Evolutionary conservation across 2,888 invertebrate species (phyloP), one percentile per base, ranked within the genome.

Genomic region (Mayetiola destructor): DNA sequence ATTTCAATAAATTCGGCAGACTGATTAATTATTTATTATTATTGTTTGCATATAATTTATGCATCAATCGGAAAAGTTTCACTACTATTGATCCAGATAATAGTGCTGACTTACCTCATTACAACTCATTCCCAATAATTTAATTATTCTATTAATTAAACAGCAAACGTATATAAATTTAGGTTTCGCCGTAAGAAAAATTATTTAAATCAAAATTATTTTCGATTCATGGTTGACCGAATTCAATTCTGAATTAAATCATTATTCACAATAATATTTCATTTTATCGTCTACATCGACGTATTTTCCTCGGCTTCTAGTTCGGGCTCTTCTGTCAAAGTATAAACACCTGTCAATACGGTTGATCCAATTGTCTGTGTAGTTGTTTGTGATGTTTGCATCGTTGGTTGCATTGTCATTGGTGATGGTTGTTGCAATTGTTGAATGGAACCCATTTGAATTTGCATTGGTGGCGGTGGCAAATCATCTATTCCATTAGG

Each of bases 271-370:
- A 37, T 5, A 42, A 8, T 23, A 8, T 42, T 42, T 14, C 21
- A 20, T n/a, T n/a, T n/a, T n/a, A n/a, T n/a, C n/a, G n/a, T 64
- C 65, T 64, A 72, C 67, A 71, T 71, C 63, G 70, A 67, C 6
- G 68, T 69, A 59, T 70, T 73, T 42, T 74, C 74, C 66, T 76
- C 76, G 37, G 72, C 70, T 62, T 78, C 77, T 53, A 74, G 68
- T 66, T 78, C 77, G 37, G 77, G 77, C 62, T 78, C 77, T 65
- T 78, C 78, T 32, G 75, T 73, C 32, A 78, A 66, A 3, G 78
- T 78, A 60, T 78, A 78, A 2, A 78, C 77, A 3, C 77, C 77
- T 8, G 76, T 77, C 56, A 75, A 64, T 21, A 71, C 69, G 30
- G 66, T 64, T 2, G 36, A 21, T n/a, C 18, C 53, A 18, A 8